Percentiles rank a stretch among this genome's conserved stretches.
These are phyloP conservation scores for Macrotrachela quadricornifera DNA, from an alignment of 1,140 invertebrate species.

Conservation along the genomic window DNA sequence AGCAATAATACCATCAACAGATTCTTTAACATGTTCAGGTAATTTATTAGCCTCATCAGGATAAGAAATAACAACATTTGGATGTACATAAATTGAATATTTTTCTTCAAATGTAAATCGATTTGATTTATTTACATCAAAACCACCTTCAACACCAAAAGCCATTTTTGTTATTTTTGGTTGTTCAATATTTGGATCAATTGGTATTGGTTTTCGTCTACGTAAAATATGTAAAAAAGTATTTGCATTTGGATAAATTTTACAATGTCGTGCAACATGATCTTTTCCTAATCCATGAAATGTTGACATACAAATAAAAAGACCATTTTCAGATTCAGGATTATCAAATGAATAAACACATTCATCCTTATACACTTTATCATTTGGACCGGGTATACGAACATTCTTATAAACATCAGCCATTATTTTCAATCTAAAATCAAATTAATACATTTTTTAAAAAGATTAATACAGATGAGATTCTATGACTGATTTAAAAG, in stretches of 20 bases:
- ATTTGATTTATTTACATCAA: conserved; percentile 1
- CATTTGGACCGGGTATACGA: too few relatives aligned
- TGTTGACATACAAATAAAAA: conserved; percentile 66
- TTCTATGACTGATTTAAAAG: too few relatives aligned
- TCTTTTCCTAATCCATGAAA: conserved; percentile 66
- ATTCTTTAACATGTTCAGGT: neutral
- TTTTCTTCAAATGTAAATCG: neutral
- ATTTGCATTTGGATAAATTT: conserved; percentile 50
- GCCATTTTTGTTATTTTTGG: conserved; percentile 42
- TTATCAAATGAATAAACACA: conserved; percentile 90
- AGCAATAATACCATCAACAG: neutral
- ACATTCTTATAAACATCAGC: too few relatives aligned
- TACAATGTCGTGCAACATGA: conserved; percentile 51
- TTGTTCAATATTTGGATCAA: conserved; percentile 10
- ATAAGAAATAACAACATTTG: neutral
- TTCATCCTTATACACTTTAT: conserved; percentile 89
- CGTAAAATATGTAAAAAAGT: conserved; percentile 64
- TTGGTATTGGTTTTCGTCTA: conserved; percentile 36
- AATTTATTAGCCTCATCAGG: neutral
- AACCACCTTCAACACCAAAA: conserved; percentile 35
- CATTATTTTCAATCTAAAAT: too few relatives aligned
- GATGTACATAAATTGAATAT: neutral
- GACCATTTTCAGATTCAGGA: conserved; percentile 62
- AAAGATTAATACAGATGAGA: too few relatives aligned
- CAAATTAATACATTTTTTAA: too few relatives aligned